Evolutionary conservation across 2,888 invertebrate genomes (phyloP).

Genomic region (Stenolophus ochropezus): DNA sequence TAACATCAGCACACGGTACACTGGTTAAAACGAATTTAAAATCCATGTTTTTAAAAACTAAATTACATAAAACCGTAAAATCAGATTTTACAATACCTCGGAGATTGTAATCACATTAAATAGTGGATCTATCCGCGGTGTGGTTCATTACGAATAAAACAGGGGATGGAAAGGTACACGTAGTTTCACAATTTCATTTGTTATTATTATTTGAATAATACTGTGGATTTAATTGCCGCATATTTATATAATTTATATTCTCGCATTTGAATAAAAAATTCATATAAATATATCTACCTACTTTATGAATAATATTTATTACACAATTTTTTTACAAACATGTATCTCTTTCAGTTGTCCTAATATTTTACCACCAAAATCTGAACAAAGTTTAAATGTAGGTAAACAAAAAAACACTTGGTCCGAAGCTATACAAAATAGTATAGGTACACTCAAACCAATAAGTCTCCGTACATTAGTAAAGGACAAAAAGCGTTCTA

Average conservation of each 20-base stretch:
- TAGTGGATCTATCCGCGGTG: background rate
- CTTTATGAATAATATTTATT: too few relatives aligned
- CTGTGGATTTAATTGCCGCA: background rate
- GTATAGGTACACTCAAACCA: too few relatives aligned
- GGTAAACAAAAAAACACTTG: too few relatives aligned
- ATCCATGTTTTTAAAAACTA: background rate
- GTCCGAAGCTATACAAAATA: too few relatives aligned
- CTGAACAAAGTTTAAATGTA: too few relatives aligned
- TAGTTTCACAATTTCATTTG: background rate
- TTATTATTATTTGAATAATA: background rate
- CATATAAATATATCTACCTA: background rate
- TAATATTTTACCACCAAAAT: too few relatives aligned
- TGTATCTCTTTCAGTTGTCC: too few relatives aligned
- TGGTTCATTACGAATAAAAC: constrained; percentile 14
- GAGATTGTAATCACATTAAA: constrained; percentile 32
- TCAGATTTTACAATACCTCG: constrained; percentile 15
- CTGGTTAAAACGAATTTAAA: background rate
- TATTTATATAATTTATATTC: background rate
- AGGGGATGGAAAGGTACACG: background rate
- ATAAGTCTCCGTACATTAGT: too few relatives aligned
- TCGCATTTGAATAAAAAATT: background rate
- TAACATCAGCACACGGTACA: background rate
- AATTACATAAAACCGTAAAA: constrained; percentile 15
- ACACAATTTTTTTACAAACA: too few relatives aligned
- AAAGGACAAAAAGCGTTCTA: too few relatives aligned